A percentile compares a stretch with the other conserved stretches of the same genome.
phyloP scores from a whole-genome alignment of 2,797 vertebrate species.

The Melanotaenia pygmaea region DNA sequence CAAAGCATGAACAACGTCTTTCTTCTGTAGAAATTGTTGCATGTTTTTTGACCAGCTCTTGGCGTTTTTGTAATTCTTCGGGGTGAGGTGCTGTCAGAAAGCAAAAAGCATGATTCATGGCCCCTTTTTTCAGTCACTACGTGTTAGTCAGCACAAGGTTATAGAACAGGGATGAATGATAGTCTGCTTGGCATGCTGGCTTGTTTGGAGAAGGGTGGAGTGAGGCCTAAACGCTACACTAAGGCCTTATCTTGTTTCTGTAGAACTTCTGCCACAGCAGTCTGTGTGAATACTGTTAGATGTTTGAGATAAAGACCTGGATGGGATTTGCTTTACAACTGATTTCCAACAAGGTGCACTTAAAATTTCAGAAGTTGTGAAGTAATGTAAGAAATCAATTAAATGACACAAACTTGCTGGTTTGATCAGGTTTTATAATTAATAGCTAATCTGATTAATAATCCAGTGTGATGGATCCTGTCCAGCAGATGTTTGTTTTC shows the following conservation, averaged over 20 bases:
- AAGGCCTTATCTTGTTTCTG: slow-evolving; percentile 69
- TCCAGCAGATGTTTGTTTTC: slow-evolving; percentile 4
- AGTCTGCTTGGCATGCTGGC: slow-evolving; percentile 52
- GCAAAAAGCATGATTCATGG: slow-evolving; percentile 32
- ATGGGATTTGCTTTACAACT: slow-evolving; percentile 11
- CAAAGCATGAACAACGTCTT: background rate
- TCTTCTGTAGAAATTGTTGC: background rate
- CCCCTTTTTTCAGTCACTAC: slow-evolving; percentile 11
- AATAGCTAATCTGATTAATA: background rate
- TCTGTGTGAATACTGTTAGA: slow-evolving; percentile 30
- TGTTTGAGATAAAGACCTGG: slow-evolving; percentile 22
- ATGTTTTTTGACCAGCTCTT: background rate
- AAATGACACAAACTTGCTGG: background rate
- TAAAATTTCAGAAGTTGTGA: background rate
- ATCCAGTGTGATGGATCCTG: background rate
- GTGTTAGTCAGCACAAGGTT: slow-evolving; percentile 36
- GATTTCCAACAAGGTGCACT: background rate
- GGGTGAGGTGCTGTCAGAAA: slow-evolving; percentile 10
- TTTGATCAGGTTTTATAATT: background rate
- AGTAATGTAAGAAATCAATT: background rate
- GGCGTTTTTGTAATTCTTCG: slow-evolving; percentile 23
- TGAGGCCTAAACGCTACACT: slow-evolving; percentile 43
- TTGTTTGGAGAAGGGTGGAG: slow-evolving; percentile 67
- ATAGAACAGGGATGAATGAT: slow-evolving; percentile 55
- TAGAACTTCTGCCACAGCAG: slow-evolving; percentile 37